Evolutionary conservation across 2,888 invertebrate species (phyloP), one percentile per base, ranked within the genome.

Genomic region (Drosophila pseudotalamancana): DNA sequence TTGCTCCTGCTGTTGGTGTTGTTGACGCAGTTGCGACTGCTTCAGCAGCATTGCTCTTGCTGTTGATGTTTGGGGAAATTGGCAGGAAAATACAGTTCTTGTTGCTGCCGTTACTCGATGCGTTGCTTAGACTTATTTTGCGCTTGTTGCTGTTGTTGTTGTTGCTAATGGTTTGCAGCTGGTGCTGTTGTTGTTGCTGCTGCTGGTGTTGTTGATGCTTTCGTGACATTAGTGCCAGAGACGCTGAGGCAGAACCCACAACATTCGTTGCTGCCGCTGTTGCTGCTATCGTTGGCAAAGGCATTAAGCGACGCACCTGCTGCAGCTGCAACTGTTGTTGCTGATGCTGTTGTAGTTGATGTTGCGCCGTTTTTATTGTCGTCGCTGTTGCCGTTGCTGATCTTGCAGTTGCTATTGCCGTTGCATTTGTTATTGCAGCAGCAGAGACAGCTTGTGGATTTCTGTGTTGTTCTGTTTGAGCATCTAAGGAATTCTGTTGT

Each of bases 61-160:
- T 51, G 42, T 66, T 72, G 12, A 84, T 90, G 35, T 93, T 59
- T 6, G 96, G 96, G 29, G 96, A 96, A 87, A 97, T 97, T 0
- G 97, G 97, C 25, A 95, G 95, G 87, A 97, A 97, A 90, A 95
- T 96, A 89, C 96, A 97, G 88, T 95, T 95, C 89, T 95, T 95
- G 42, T 37, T 95, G 96, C 92, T 95, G 95, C 82, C 77, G 76
- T 77, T 82, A 53, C 87, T 87, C 11, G 71, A 70, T 40, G 77
- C 71, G 43, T 73, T 83, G 75, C 89, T 90, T 39, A 91, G 63
- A 77, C 90, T 91, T 31, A 90, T 90, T 79, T 91, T 91, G 40
- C 91, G 88, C 68, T 89, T 90, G 59, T 90, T 86, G 48, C 61
- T 75, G 62, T 54, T 75, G 23, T 42, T 63, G 11, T 34, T 66